phyloP scores from a whole-genome alignment of 2,888 invertebrate species.

The Adineta ricciae region DNA sequence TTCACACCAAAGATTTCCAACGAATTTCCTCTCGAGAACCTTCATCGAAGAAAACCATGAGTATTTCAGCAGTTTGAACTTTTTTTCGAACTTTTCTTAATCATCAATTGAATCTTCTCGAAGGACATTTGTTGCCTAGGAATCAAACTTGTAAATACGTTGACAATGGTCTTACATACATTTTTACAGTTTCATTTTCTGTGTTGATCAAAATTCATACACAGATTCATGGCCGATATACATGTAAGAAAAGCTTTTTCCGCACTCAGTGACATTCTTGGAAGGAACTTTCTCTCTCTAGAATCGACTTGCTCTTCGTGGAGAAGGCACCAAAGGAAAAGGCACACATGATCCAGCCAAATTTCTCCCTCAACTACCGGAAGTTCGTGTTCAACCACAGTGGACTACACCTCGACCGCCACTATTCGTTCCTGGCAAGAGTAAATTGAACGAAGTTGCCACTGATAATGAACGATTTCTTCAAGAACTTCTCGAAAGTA shows the following conservation, averaged over 20 bases:
- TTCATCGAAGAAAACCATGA: too few species aligned
- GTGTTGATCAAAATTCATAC: constrained; percentile 7
- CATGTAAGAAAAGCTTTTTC: neutral
- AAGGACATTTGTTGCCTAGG: neutral
- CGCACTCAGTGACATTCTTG: neutral
- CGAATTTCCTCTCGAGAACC: neutral
- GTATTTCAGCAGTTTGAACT: neutral
- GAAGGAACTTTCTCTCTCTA: neutral
- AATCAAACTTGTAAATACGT: constrained; percentile 12
- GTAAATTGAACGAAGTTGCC: constrained; percentile 13
- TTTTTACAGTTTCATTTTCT: neutral
- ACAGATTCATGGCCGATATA: constrained; percentile 17
- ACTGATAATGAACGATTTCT: neutral
- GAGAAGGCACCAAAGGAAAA: constrained; percentile 42
- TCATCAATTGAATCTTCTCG: neutral
- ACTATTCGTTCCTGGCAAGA: neutral
- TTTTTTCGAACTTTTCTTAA: neutral
- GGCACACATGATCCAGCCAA: constrained; percentile 45
- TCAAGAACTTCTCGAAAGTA: constrained; percentile 2
- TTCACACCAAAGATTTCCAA: neutral
- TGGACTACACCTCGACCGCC: constrained; percentile 38
- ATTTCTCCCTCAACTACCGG: constrained; percentile 47
- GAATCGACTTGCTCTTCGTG: constrained; percentile 24
- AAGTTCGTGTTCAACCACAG: constrained; percentile 45
- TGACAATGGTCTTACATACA: neutral